Base-by-base conservation (phyloP, 2,888 invertebrate species). In the Anthophora plumipes region DNA sequence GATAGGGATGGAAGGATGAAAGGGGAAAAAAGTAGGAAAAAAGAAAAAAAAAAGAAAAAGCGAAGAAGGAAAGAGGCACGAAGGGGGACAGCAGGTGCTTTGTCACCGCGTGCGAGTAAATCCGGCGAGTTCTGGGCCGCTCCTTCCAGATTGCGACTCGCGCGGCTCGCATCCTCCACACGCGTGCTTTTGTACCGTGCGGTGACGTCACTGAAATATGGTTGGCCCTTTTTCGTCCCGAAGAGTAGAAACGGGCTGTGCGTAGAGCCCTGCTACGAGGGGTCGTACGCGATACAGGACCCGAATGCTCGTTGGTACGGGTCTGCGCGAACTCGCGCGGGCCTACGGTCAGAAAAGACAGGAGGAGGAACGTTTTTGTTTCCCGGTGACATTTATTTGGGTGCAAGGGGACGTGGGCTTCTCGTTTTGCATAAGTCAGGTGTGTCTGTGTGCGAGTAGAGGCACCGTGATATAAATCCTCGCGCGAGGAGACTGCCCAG, bases 391-490 rank as follows among this genome's bases (percentile, higher is more conserved):
- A 92, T 92, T 92, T 92, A 92, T 92, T 93, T 92, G 91, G 92
- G 89, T 88, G 85, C 85, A 83, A 84, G 82, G 85, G 89, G 85
- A 89, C 85, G 88, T 82, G 88, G 89, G 88, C 88, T 89, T 84
- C 88, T 90, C 90, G 88, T 90, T 92, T 93, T 92, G 92, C 92
- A 93, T 93, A 93, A 92, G 92, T 93, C 93, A 92, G 90, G 89
- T 89, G 90, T 90, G 89, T 83, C 86, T 85, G 88, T 90, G 89
- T 87, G 89, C 84, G 89, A 89, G 90, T 88, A 88, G 88, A 87
- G 89, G 89, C 89, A 89, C 89, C 87, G 89, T 87, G 90, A 90
- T 91, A 93, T 92, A 93, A 93, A 93, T 93, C 92, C 85, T 88
- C 77, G 83, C 84, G 82, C 87, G 88, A 88, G 85, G 85, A 89